Conservation (phyloP, 2,797 vertebrate genomes). For the Tenualosa ilisha region DNA sequence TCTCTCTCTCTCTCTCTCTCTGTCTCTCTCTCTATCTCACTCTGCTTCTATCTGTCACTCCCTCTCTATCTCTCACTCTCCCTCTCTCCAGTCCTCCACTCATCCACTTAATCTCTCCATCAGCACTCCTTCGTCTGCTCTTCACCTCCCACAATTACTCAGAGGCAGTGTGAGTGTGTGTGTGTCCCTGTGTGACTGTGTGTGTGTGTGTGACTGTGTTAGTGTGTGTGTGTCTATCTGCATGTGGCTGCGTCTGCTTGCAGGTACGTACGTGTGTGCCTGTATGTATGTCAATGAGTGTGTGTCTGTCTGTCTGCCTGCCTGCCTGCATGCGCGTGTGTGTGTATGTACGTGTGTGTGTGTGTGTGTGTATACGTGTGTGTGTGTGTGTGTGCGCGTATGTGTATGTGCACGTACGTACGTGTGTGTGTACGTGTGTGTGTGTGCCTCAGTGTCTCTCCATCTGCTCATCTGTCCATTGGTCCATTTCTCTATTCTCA, state of each 20-base stretch:
- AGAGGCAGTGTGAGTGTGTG: neutral
- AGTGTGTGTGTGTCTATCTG: neutral
- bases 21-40: neutral
- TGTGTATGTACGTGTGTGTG: no score
- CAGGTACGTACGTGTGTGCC: neutral
- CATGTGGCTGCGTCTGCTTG: neutral
- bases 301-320: neutral
- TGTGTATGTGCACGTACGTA: no score
- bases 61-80: neutral
- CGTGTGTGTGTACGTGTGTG: no score
- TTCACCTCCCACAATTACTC: neutral
- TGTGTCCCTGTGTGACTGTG: neutral
- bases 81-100: neutral
- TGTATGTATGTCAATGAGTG: neutral
- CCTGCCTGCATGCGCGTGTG: neutral
- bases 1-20: constrained; percentile 11
- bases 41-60: neutral
- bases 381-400: neutral
- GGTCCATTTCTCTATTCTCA: neutral
- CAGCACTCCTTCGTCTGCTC: neutral
- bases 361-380: no score
- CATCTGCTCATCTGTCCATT: neutral
- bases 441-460: neutral
- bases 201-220: neutral
- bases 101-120: neutral